Evolutionary conservation across 2,113 vertebrate species (phyloP), one percentile per base, ranked within the genome.

Genomic region (Hippoglossus stenolepis): DNA sequence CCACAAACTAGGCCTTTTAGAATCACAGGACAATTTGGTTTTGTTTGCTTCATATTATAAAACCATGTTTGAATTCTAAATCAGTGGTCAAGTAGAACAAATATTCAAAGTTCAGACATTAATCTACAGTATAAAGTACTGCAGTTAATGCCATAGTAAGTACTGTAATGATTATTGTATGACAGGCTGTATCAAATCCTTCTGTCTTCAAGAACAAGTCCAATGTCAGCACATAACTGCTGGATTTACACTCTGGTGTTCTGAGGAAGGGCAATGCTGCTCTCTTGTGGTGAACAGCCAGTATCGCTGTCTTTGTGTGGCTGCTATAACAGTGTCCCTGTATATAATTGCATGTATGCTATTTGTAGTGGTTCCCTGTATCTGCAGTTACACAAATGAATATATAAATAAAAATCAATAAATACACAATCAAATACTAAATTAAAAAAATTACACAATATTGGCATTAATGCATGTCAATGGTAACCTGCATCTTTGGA

Each of bases 231-330:
- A 17, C 8, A 8, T 0, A 3, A 1, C 5, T 26, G 7, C 28
- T 66, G 31, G 17, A 28, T 18, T 67, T 71, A 20, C 10, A 6
- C 38, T 2, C 38, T 17, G 20, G 2, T 56, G 23, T 57, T 86
- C 45, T 77, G 49, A 15, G 3, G 60, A 84, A 92, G 89, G 28
- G 18, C 90, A 85, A 87, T 91, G 84, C 70, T 47, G 77, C 88
- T 3, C 90, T 93, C 94, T 94, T 78, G 87, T 89, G 92, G 75
- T 40, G 0, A 17, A 61, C 31, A 6, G 0, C 1, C 24, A 13
- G 70, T 64, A 80, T 83, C 90, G 78, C 68, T 70, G 4, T 59
- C 57, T 23, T 11, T 51, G 7, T 13, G 12, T 31, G 8, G 40
- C 21, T 9, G 3, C 11, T 23, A 13, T 23, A 13, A 18, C 12